These are phyloP conservation scores for Sigmodon hispidus DNA, from an alignment of 2,113 vertebrate genomes.

Conservation along the genomic window DNA sequence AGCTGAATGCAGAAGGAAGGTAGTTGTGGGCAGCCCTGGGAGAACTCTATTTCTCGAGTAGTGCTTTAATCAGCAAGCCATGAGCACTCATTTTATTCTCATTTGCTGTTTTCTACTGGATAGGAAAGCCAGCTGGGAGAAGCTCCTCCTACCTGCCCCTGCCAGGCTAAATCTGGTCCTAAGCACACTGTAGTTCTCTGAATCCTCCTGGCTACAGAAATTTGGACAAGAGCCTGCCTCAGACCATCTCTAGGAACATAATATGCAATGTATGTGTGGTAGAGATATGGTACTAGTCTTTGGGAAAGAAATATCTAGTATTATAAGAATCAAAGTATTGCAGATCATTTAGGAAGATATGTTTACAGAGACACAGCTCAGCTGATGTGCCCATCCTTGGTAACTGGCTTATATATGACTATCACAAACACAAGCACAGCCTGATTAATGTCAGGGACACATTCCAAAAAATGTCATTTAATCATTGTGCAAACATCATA, in stretches of 20 bases:
- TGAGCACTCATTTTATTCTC: background rate
- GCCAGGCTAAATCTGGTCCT: fast-evolving
- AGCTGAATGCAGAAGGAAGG: background rate
- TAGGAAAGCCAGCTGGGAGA: background rate
- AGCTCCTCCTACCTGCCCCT: background rate
- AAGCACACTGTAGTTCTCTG: background rate
- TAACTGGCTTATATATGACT: background rate
- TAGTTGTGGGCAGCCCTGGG: too few species aligned
- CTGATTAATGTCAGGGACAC: background rate
- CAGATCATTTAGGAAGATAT: background rate
- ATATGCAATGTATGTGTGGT: background rate
- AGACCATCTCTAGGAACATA: background rate
- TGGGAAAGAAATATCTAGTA: background rate
- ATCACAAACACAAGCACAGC: background rate
- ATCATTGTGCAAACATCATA: background rate
- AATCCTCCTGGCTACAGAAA: background rate
- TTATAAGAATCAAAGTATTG: background rate
- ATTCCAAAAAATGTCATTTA: background rate
- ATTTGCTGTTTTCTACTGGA: background rate
- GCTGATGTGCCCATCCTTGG: background rate
- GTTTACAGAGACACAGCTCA: background rate
- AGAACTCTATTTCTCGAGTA: background rate
- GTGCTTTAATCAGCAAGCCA: background rate
- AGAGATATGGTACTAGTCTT: background rate
- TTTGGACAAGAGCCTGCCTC: background rate